These are phyloP conservation scores for Lysandra bellargus DNA, from an alignment of 2,888 invertebrate species.

Conservation along the genomic window DNA sequence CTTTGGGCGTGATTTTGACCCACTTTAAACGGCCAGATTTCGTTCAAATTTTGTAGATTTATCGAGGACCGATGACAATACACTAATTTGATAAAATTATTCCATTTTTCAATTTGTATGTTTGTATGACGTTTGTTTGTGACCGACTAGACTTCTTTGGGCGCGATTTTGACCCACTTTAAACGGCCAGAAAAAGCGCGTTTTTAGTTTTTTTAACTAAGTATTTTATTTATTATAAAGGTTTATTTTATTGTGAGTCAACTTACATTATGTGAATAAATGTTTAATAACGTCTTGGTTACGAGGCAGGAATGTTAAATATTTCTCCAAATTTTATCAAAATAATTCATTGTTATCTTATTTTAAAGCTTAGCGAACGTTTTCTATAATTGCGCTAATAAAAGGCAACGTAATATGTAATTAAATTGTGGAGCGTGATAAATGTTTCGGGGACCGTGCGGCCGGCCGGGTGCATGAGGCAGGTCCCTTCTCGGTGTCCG, in stretches of 20 bases:
- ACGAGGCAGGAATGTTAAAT: background rate
- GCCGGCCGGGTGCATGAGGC: slow-evolving; percentile 57
- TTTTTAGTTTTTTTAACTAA: too few species aligned
- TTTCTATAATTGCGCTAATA: slow-evolving; percentile 40
- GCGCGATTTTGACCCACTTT: too few species aligned
- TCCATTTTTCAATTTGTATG: too few species aligned
- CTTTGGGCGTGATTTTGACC: too few species aligned
- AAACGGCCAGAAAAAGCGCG: too few species aligned
- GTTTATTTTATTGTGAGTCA: background rate
- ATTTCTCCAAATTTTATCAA: background rate
- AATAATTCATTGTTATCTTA: background rate
- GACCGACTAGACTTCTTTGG: too few species aligned
- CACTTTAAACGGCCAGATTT: too few species aligned
- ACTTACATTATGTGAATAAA: background rate
- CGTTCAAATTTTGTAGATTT: too few species aligned
- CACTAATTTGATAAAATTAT: too few species aligned
- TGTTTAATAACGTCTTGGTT: background rate
- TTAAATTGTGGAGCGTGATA: slow-evolving; percentile 54
- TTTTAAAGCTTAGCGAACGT: slow-evolving; percentile 43
- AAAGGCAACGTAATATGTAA: slow-evolving; percentile 28
- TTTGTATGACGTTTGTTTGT: too few species aligned
- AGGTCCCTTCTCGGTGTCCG: slow-evolving; percentile 46
- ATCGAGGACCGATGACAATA: too few species aligned
- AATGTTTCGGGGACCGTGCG: slow-evolving; percentile 55
- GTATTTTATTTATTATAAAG: background rate